Conservation (phyloP, 2,888 invertebrate species). For the Drosophila setosimentum region DNA sequence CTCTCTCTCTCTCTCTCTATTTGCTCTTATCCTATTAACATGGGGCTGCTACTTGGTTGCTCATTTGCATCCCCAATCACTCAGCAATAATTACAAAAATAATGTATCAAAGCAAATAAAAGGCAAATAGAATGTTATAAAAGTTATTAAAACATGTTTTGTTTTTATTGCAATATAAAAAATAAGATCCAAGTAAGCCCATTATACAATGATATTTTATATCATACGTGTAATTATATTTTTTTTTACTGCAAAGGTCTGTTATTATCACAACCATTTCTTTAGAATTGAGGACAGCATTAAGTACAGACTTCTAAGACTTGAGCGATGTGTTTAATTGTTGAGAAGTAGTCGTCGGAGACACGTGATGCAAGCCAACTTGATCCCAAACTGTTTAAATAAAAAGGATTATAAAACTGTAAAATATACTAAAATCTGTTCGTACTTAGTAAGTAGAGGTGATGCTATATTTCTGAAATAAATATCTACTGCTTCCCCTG, state of each 20-base stretch:
- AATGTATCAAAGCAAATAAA: neutral
- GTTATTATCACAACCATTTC: neutral
- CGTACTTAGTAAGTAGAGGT: neutral
- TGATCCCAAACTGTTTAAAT: conserved; percentile 88
- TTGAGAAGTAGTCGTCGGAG: conserved; percentile 30
- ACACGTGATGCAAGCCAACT: conserved; percentile 89
- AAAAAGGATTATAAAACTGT: neutral
- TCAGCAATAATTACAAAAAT: neutral
- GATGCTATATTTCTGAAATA: neutral
- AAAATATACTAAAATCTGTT: neutral
- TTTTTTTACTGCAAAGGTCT: neutral
- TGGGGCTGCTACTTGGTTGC: no score
- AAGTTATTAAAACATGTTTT: neutral
- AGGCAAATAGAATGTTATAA: neutral
- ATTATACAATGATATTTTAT: neutral
- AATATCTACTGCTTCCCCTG: neutral
- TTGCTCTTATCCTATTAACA: no score
- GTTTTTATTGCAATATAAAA: neutral
- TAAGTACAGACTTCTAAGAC: conserved; percentile 35
- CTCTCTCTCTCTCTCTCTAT: no score
- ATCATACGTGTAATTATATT: neutral
- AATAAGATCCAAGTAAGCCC: neutral
- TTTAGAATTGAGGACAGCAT: neutral
- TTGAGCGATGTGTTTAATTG: conserved; percentile 27
- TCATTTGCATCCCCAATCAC: neutral